Base-by-base conservation (phyloP, 2,113 vertebrate species). In the Chionodraco myersi region DNA sequence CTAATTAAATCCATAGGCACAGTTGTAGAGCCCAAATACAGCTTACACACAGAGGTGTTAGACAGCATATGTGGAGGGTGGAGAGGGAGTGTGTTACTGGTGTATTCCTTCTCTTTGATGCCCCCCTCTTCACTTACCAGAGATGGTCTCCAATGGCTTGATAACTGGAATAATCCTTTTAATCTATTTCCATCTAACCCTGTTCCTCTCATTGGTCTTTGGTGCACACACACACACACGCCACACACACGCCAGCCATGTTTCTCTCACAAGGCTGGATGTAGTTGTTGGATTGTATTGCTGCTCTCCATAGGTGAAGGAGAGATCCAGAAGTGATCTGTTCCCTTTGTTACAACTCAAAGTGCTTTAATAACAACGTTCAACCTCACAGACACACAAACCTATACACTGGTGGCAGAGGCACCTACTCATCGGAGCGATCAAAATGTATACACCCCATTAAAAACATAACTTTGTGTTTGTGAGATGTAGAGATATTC, bases 141-240 rank as follows among this genome's bases (percentile, higher is more conserved):
- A 89, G 91, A 92, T 92, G 82, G 90, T 91, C 89, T 93, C 91
- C 87, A 89, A 54, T 56, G 66, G 79, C 83, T 93, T 92, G 88
- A 94, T 94, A 92, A 94, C 89, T 89, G 88, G 69, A 86, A 88
- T 79, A 92, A 91, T 92, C 92, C 85, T 73, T 92, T 86, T 91
- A 87, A 93, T 94, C 89, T 91, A 86, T 89, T 93, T 94, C 92
- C 80, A 88, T 90, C 82, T 90, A 79, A 57, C 83, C 65, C 80
- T 88, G 86, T 92, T 91, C 92, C 86, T 87, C 79, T 86, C 61
- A 59, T 70, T 84, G 67, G 60, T 72, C 54, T 64, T 79, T 83
- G 21, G 21, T 21, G 21, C 21, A 21, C 21, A 21, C 36, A 36
- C 36, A 36, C 36, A 36, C 36, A 34, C 62, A 64, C 53, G 30